These are phyloP conservation scores for Trachemys scripta DNA, from an alignment of 2,113 vertebrate species.

Conservation along the genomic window DNA sequence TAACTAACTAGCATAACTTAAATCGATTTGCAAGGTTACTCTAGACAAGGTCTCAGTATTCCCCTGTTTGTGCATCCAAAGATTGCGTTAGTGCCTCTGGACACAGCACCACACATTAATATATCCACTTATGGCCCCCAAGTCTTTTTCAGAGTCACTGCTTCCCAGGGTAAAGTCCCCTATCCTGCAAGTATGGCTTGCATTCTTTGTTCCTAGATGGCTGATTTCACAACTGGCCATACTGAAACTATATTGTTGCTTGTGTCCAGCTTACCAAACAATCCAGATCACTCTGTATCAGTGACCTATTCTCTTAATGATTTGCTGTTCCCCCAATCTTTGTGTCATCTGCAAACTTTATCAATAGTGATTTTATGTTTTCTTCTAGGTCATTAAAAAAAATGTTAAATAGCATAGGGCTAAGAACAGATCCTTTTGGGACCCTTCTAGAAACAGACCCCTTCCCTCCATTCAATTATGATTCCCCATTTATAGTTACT, in stretches of 20 bases:
- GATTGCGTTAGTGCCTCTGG: too few species aligned
- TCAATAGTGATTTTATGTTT: not conserved
- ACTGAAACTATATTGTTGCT: not conserved
- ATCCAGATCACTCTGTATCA: not conserved
- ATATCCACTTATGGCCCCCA: too few species aligned
- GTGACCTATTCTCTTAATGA: not conserved
- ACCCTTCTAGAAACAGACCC: not conserved
- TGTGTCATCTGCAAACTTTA: not conserved
- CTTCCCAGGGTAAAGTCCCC: too few species aligned
- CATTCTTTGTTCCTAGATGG: not conserved
- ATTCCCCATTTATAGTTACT: not conserved
- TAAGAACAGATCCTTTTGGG: not conserved
- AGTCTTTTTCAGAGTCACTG: too few species aligned
- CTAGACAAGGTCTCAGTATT: too few species aligned
- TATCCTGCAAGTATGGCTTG: not conserved
- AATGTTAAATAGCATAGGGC: not conserved
- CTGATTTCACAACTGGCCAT: rapidly evolving
- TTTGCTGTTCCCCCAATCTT: not conserved
- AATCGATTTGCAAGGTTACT: too few species aligned
- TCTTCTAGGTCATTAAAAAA: not conserved
- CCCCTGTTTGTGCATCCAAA: too few species aligned
- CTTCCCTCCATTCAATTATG: not conserved
- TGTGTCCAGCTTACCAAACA: not conserved
- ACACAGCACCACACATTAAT: too few species aligned
- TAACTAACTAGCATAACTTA: too few species aligned